Base-by-base conservation (phyloP, 2,113 vertebrate species). In the Pseudorectes ferrugineus region DNA sequence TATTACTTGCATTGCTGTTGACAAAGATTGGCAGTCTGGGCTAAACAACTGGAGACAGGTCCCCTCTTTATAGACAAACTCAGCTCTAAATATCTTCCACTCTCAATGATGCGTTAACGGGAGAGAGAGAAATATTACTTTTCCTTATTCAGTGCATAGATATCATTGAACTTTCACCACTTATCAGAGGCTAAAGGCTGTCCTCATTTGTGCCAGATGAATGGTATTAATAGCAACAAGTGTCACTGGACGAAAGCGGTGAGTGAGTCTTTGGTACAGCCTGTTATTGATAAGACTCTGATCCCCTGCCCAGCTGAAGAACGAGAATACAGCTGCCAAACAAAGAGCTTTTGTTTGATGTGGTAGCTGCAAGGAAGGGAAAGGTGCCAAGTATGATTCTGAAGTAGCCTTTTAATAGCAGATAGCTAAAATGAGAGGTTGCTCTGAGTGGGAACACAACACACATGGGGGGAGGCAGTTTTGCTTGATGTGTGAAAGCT, bases 201-300 rank as follows among this genome's bases (percentile, higher is more conserved):
- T 82, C 3, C 1, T 46, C 67, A 54, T 65, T 88, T 75, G 35
- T 58, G 38, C 40, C 65, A 91, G 45, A 81, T 51, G 40, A 75
- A 72, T 33, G 19, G 28, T 90, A 95, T 95, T 95, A 96, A 90
- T 94, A 97, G 94, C 85, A 95, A 81, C 79, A 89, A 91, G 88
- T 82, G 83, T 94, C 92, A 79, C 63, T 49, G 79, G 81, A 93
- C 28, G 8, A 62, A 73, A 94, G 68, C 1, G 2, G n/a, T 26
- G 51, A 85, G 36, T 0, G 4, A 63, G 40, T 65, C 52, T 71
- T 70, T 3, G 6, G 71, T 92, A 84, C 68, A 90, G 74, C 66
- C 46, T 91, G 86, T 88, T 91, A 79, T 80, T 92, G 90, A 71
- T 72, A 85, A 66, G 89, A 57, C 38, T 24, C 55, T 89, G 74